phyloP scores from a whole-genome alignment of 2,113 vertebrate species.

The Strix aluco region DNA sequence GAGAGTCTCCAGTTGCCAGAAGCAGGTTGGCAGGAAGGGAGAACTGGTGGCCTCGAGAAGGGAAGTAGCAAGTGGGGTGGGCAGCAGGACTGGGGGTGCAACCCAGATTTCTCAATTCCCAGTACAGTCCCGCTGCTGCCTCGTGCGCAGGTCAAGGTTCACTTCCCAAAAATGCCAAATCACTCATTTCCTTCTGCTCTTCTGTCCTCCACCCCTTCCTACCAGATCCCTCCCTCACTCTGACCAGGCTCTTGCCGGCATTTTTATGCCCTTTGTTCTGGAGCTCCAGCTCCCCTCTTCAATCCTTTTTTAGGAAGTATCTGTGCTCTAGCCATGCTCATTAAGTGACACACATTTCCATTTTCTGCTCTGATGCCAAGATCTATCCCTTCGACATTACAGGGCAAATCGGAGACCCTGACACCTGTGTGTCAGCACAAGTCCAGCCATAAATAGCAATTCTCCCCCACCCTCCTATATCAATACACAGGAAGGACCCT shows the following conservation, averaged over 20 bases:
- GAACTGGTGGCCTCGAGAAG: background rate
- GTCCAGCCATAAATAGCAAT: background rate
- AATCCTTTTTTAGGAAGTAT: background rate
- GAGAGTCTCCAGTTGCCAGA: background rate
- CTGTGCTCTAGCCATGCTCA: background rate
- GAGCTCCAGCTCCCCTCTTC: background rate
- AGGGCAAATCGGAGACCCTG: background rate
- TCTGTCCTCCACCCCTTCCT: background rate
- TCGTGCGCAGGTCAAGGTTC: background rate
- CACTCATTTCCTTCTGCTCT: conserved; percentile 34
- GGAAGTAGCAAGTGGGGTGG: background rate
- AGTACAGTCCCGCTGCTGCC: background rate
- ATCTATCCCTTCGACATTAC: background rate
- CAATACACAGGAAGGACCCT: background rate
- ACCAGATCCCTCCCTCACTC: background rate
- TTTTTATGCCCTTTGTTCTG: background rate
- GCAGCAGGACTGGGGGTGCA: background rate
- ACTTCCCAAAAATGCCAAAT: conserved; percentile 37
- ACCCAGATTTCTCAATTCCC: conserved; percentile 33
- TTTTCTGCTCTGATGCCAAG: background rate
- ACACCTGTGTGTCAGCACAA: background rate
- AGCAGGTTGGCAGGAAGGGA: background rate
- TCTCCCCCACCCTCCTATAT: background rate
- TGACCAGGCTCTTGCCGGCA: background rate
- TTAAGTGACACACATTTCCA: background rate